phyloP scores from a whole-genome alignment of 2,888 invertebrate genomes.

The Amphipoea lucens region DNA sequence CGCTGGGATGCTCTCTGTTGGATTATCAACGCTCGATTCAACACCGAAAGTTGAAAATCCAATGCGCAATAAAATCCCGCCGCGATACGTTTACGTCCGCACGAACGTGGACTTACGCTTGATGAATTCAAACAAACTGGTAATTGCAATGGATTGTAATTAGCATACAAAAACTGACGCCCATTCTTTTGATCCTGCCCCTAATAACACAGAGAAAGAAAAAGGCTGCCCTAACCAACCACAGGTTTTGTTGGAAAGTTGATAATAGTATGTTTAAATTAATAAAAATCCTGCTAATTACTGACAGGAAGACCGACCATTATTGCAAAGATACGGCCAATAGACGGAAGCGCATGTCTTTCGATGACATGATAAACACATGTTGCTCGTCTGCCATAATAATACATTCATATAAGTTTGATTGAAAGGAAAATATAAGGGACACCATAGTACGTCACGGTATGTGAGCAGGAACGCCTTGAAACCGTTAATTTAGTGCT shows the following conservation, averaged over 20 bases:
- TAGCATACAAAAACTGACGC: not conserved
- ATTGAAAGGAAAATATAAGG: constrained; percentile 53
- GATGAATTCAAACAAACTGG: constrained; percentile 7
- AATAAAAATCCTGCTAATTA: constrained; percentile 27
- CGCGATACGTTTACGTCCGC: not conserved
- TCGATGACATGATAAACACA: constrained; percentile 29
- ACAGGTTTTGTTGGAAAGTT: constrained; percentile 14
- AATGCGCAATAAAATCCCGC: not conserved
- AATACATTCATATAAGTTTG: constrained; percentile 36
- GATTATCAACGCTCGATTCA: not conserved
- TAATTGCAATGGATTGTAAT: not conserved
- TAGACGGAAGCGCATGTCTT: constrained; percentile 45
- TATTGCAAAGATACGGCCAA: constrained; percentile 19
- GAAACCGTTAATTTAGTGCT: constrained; percentile 23
- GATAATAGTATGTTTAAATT: not conserved
- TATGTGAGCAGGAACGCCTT: constrained; percentile 21
- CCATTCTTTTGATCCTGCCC: constrained; percentile 4
- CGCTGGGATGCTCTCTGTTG: not conserved
- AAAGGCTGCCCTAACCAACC: constrained; percentile 4
- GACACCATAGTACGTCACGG: constrained; percentile 31
- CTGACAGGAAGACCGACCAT: constrained; percentile 17
- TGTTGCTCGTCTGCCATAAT: constrained; percentile 31
- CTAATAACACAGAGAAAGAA: not conserved
- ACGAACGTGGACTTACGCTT: not conserved
- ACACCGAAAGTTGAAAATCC: not conserved